phyloP scores from a whole-genome alignment of 2,888 invertebrate genomes.

The Palloptera scutellata region DNA sequence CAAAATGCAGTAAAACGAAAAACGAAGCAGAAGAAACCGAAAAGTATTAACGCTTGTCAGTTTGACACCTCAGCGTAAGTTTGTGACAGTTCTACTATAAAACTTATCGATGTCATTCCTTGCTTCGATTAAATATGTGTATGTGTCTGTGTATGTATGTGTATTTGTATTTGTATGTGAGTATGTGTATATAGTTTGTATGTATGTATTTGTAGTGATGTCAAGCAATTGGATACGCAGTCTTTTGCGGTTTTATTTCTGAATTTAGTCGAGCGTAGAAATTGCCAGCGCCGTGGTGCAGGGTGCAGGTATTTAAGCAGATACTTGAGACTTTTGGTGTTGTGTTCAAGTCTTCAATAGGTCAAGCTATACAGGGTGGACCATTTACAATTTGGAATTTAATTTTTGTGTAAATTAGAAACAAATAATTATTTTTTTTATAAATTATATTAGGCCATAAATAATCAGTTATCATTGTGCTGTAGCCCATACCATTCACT shows the following conservation, averaged over 20 bases:
- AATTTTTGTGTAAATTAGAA: too few relatives aligned
- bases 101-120: constrained; percentile 9
- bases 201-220: constrained; percentile 10
- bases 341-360: too few relatives aligned
- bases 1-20: constrained; percentile 13
- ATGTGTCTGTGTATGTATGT: constrained; percentile 6
- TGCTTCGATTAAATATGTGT: not conserved
- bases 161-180: constrained; percentile 7
- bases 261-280: not conserved
- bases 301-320: too few relatives aligned
- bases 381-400: too few relatives aligned
- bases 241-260: constrained; percentile 21
- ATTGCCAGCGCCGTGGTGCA: too few relatives aligned
- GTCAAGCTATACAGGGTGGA: too few relatives aligned
- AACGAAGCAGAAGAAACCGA: not conserved
- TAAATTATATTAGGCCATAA: too few relatives aligned
- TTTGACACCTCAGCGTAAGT: constrained; percentile 40
- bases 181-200: constrained; percentile 11
- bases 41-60: constrained; percentile 42
- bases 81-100: constrained; percentile 22
- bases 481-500: too few relatives aligned
- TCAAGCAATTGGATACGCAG: constrained; percentile 44
- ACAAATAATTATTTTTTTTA: too few relatives aligned
- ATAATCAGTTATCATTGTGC: too few relatives aligned
- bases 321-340: too few relatives aligned